Evolutionary conservation across 1,140 invertebrate genomes (phyloP).

Genomic region (Saxidomus purpurata): DNA sequence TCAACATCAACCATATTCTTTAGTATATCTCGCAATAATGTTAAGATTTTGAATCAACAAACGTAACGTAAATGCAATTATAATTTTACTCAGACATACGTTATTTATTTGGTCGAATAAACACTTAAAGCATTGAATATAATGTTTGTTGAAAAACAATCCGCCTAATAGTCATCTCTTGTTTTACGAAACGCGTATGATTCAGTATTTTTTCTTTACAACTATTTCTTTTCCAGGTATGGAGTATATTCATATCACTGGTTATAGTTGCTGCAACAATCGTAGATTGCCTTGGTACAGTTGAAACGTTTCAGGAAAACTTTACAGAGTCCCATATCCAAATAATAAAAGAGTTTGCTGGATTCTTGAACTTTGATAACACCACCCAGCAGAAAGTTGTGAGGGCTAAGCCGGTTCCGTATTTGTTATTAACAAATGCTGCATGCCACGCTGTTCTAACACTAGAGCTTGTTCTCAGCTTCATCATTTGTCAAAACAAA

Average conservation of each 20-base stretch:
- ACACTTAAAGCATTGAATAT: too few relatives aligned
- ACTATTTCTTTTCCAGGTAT: not conserved
- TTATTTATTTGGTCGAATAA: too few relatives aligned
- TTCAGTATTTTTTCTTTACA: too few relatives aligned
- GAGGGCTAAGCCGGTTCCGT: not conserved
- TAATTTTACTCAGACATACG: too few relatives aligned
- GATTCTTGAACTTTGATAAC: not conserved
- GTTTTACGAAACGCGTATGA: too few relatives aligned
- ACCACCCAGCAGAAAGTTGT: not conserved
- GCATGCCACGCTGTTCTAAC: not conserved
- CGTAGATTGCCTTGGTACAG: not conserved
- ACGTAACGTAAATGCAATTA: too few relatives aligned
- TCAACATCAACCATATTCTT: too few relatives aligned
- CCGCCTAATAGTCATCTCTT: too few relatives aligned
- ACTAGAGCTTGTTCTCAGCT: not conserved
- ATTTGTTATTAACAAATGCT: not conserved
- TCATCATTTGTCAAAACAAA: slow-evolving; percentile 1
- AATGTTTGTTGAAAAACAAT: too few relatives aligned
- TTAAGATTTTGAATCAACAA: too few relatives aligned
- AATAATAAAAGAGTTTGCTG: not conserved
- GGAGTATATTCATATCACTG: slow-evolving; percentile 1
- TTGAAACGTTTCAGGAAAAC: not conserved
- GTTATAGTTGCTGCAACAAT: not conserved
- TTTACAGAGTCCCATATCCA: not conserved
- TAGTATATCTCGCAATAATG: too few relatives aligned